Conservation (phyloP, 2,888 invertebrate species). For the Zhuqinia jingwanae region DNA sequence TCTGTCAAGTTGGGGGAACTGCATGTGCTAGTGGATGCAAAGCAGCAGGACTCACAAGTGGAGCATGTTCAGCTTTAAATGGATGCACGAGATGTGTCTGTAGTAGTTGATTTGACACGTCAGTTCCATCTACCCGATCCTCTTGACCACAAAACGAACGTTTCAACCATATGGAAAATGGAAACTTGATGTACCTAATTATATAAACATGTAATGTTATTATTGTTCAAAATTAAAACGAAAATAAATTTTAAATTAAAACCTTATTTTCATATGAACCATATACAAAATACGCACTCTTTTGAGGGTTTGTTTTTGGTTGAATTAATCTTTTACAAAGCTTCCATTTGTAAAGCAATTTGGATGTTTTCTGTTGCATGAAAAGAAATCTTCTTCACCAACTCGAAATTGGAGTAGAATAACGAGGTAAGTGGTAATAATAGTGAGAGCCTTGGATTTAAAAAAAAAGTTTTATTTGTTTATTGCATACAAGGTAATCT, state of each 20-base stretch:
- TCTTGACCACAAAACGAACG: neutral
- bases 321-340: too few relatives aligned
- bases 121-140: neutral
- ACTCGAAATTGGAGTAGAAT: conserved; percentile 57
- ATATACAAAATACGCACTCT: too few relatives aligned
- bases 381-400: conserved; percentile 1
- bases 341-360: conserved; percentile 2
- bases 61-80: conserved; percentile 10
- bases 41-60: conserved; percentile 17
- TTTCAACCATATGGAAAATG: neutral
- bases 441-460: conserved; percentile 31
- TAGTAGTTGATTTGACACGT: conserved; percentile 3
- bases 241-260: neutral
- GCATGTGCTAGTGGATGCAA: conserved; percentile 45
- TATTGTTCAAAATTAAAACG: too few relatives aligned
- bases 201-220: too few relatives aligned
- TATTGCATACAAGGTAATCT: neutral
- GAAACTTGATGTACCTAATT: too few relatives aligned
- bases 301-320: too few relatives aligned
- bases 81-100: conserved; percentile 54
- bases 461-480: neutral
- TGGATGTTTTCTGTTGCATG: neutral
- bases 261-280: neutral
- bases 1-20: conserved; percentile 36
- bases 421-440: conserved; percentile 59